phyloP scores from a whole-genome alignment of 2,113 vertebrate genomes.

The Suricata suricatta region DNA sequence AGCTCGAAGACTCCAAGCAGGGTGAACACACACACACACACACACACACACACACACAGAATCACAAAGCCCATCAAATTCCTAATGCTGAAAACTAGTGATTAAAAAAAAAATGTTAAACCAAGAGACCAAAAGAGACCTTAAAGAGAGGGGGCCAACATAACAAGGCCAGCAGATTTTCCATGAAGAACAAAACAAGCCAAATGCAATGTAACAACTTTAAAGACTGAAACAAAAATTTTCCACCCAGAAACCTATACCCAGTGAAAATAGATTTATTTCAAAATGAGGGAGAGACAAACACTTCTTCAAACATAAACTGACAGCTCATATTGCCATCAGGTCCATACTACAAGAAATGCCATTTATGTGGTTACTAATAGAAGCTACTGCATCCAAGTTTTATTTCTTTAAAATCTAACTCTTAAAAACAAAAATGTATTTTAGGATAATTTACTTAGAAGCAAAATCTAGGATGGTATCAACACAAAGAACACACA shows the following conservation, averaged over 20 bases:
- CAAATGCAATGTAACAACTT: background rate
- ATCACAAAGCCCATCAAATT: background rate
- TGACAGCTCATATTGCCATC: background rate
- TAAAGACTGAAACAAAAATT: background rate
- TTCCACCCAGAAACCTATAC: background rate
- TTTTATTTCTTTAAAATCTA: background rate
- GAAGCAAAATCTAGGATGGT: background rate
- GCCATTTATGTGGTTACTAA: background rate
- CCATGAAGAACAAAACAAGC: background rate
- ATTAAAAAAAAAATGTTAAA: background rate
- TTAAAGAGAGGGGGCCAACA: background rate
- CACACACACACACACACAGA: background rate
- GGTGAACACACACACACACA: background rate
- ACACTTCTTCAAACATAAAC: background rate
- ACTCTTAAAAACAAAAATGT: background rate
- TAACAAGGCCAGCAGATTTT: background rate
- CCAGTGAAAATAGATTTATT: background rate
- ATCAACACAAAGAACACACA: background rate
- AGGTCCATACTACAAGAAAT: background rate
- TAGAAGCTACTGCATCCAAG: background rate
- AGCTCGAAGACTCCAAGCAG: background rate
- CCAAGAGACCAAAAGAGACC: too few relatives aligned
- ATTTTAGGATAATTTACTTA: background rate
- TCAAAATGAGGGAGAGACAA: background rate
- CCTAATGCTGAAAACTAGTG: background rate